Percentiles rank a stretch among this genome's conserved stretches.
Evolutionary conservation across 2,888 invertebrate genomes (phyloP).

Genomic region (Cataglyphis albicans): DNA sequence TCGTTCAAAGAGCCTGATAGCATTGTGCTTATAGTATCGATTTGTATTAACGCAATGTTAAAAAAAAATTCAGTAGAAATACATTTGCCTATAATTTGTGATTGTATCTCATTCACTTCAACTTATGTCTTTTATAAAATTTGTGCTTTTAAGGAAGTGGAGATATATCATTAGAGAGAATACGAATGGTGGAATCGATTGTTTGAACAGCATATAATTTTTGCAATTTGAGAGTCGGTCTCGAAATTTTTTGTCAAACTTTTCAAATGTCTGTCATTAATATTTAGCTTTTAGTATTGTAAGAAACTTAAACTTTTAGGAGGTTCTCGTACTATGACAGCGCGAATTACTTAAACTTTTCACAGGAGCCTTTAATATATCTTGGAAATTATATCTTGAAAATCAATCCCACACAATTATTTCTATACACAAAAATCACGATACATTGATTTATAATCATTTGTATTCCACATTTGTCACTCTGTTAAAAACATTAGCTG

Average conservation of each 20-base stretch:
- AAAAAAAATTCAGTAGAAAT: constrained; percentile 56
- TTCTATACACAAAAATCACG: constrained; percentile 43
- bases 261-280: constrained; percentile 25
- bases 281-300: constrained; percentile 10
- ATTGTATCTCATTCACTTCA: constrained; percentile 54
- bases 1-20: constrained; percentile 54
- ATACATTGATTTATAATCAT: constrained; percentile 70
- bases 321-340: constrained; percentile 10
- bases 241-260: constrained; percentile 66
- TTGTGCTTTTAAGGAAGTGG: constrained; percentile 77
- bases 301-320: constrained; percentile 47
- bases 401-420: constrained; percentile 38
- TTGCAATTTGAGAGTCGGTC: constrained; percentile 45
- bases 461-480: constrained; percentile 66
- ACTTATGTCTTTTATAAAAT: constrained; percentile 69
- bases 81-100: constrained; percentile 39
- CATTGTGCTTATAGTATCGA: constrained; percentile 61
- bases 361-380: constrained; percentile 48
- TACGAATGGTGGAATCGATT: constrained; percentile 72
- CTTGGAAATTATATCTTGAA: background rate
- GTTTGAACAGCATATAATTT: constrained; percentile 60
- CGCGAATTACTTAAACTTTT: constrained; percentile 59
- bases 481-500: constrained; percentile 67
- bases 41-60: constrained; percentile 55
- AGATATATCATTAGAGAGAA: constrained; percentile 69